Base-by-base conservation (phyloP, 64 coral and sea anemone species). In the Pachyseris speciosa region DNA sequence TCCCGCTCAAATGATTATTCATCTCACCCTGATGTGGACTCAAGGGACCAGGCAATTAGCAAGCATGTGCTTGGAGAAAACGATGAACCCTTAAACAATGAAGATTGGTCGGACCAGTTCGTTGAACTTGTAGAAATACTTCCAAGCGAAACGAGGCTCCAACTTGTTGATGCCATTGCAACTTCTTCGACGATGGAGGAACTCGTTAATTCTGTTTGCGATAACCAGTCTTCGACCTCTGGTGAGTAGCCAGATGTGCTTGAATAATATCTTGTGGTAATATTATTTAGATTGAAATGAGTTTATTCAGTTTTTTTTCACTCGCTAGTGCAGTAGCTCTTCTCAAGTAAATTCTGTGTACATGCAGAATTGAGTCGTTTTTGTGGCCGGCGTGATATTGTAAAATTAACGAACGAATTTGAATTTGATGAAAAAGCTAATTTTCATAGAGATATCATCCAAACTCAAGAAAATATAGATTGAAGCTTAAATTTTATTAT, bases 101-200 rank as follows among this genome's bases (percentile, higher is more conserved):
- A 19, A 81, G 33, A 61, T 26, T 34, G 50, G 50, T 16, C 75
- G 45, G 15, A 51, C 22, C 6, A 33, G 3, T 17, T 61, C 7
- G 51, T 16, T 9, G 10, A 60, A 34, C 2, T 81, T 3, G 33
- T 81, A 15, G 33, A 53, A 34, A 22, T 39, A 11, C 26, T 57
- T 39, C 19, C 77, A 39, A 81, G 53, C 53, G 77, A 81, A 61
- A 63, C 51, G 4, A 53, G 77, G 13, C 51, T 63, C 2, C 33
- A 61, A 61, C 17, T 63, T 40, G 77, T 81, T 1, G 52, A 81
- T 41, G 77, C 77, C 0, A 61, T 81, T 41, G 63, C 51, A 61
- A 61, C 33, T 33, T 59, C 76, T 12, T 13, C 13, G 10, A 19
- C 74, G 45, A 38, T 61, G 3, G 53, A 81, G 11, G 53, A 81